Evolutionary conservation across 2,888 invertebrate species (phyloP).

Genomic region (Eudasyphora cyanicolor): DNA sequence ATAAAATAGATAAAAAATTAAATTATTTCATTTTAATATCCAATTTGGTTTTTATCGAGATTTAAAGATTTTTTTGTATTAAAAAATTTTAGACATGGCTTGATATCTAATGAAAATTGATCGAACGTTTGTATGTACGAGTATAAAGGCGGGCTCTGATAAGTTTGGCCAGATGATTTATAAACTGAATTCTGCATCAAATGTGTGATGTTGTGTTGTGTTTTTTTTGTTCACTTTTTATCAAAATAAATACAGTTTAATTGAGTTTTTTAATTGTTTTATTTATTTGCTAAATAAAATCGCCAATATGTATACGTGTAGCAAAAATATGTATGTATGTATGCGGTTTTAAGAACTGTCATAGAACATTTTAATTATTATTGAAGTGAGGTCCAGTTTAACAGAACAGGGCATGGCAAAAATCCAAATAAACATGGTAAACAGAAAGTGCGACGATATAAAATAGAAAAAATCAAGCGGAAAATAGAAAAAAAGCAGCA

Average conservation of each 20-base stretch:
- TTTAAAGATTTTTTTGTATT: background rate
- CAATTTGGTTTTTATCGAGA: background rate
- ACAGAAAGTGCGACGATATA: too few species aligned
- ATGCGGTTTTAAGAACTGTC: too few species aligned
- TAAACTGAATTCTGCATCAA: background rate
- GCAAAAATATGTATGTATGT: too few species aligned
- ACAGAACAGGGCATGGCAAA: too few species aligned
- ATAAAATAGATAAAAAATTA: background rate
- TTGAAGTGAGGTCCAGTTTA: too few species aligned
- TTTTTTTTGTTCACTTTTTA: background rate
- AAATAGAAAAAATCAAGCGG: too few species aligned
- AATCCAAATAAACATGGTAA: too few species aligned
- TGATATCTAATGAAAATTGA: background rate
- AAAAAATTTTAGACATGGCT: background rate
- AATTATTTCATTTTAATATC: background rate
- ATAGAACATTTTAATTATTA: too few species aligned
- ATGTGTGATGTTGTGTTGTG: background rate
- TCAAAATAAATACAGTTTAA: conserved; percentile 5
- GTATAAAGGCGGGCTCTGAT: too few species aligned
- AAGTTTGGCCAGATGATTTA: too few species aligned
- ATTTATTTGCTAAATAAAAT: background rate
- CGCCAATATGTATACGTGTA: background rate
- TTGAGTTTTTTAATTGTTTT: conserved; percentile 20
- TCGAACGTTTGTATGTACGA: background rate
- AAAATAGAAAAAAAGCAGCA: too few species aligned